Evolutionary conservation across 1,140 invertebrate species (phyloP), one percentile per base, ranked within the genome.

Genomic region (Diprion similis): DNA sequence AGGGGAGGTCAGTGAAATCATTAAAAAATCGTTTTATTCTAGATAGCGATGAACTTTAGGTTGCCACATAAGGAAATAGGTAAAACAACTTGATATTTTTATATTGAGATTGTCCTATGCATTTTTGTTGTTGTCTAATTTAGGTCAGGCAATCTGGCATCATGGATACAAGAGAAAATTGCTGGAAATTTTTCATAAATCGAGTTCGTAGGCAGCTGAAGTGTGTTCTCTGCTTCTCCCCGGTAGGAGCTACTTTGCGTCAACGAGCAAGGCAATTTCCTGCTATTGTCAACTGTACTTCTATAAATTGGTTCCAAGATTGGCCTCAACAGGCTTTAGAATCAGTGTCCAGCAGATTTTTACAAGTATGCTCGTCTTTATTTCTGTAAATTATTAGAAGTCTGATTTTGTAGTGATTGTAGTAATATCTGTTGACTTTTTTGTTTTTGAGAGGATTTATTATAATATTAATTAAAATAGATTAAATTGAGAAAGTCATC

Each of bases 271-370:
- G 97, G 72, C 96, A 98, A 86, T 99, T 98, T 88, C 97, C 97
- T 8, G 96, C 97, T 3, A 88, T 99, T n/a, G 94, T 96, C 10
- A 98, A 97, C 88, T 97, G 96, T 81, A 97, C 97, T 0, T 92
- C 93, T 10, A 98, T 98, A 70, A 93, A 98, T 86, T 99, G 97
- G 97, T 98, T 98, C 86, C 96, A 98, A 83, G 95, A 97, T 88
- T 99, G 97, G 97, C 97, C 97, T 0, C 91, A 93, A 83, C 93
- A 97, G 80, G 97, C 97, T 9, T 86, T 99, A 70, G 91, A 95
- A 78, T 97, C 96, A 70, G 97, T 99, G 1, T 97, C 96, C 45
- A 89, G 90, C 72, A 90, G 93, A 74, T 98, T 98, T 84, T 88
- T 98, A 15, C 86, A 78, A 68, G 87, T 87, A 79, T n/a, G 15